phyloP scores from a whole-genome alignment of 2,797 vertebrate genomes.

The Amblyraja radiata region DNA sequence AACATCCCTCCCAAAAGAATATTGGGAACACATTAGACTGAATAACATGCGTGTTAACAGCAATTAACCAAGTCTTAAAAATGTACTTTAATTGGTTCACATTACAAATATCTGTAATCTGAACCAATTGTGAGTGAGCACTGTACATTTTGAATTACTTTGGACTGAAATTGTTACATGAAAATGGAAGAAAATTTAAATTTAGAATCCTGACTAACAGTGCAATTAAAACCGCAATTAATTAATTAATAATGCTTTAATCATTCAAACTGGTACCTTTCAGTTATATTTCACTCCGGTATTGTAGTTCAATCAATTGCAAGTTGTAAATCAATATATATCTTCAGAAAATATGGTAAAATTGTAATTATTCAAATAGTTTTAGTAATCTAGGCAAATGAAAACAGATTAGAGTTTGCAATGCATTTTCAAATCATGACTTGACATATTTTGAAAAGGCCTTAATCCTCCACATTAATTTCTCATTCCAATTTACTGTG shows the following conservation, averaged over 20 bases:
- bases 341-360: not conserved
- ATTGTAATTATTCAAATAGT: not conserved
- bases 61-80: no score
- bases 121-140: not conserved
- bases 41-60: no score
- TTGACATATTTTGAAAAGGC: no score
- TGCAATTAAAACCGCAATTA: no score
- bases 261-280: no score
- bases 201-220: not conserved
- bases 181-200: not conserved
- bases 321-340: not conserved
- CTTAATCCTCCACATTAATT: not conserved
- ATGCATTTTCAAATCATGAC: not conserved
- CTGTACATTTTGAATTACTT: not conserved
- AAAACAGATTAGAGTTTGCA: not conserved
- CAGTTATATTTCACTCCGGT: not conserved
- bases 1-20: no score
- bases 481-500: not conserved
- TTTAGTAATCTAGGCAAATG: not conserved
- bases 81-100: no score
- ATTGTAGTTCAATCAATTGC: not conserved
- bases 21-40: no score
- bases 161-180: no score
- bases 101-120: no score
- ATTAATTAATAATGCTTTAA: no score